phyloP scores from a whole-genome alignment of 1,140 invertebrate genomes.

The Tetranychus urticae region DNA sequence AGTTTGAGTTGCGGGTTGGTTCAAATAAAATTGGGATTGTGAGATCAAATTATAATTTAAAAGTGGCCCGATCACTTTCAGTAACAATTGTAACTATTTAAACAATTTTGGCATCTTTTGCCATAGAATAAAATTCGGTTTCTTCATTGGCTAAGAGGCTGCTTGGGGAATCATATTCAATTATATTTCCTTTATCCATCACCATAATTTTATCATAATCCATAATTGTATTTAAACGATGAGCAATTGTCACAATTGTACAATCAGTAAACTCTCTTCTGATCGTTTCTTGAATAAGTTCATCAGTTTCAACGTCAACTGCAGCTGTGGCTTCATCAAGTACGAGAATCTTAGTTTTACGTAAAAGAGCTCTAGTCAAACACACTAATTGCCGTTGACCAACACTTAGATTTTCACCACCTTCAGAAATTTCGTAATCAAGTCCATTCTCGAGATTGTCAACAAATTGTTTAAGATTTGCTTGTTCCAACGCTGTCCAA shows the following conservation, averaged over 20 bases:
- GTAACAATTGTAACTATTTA: too few relatives aligned
- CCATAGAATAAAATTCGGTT: not conserved
- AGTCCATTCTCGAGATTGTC: slow-evolving; percentile 4
- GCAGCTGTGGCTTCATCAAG: too few relatives aligned
- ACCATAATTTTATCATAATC: not conserved
- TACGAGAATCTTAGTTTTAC: too few relatives aligned
- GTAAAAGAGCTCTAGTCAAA: too few relatives aligned
- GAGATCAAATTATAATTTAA: too few relatives aligned
- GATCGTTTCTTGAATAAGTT: slow-evolving; percentile 11
- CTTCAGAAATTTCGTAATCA: slow-evolving; percentile 6
- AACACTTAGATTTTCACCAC: slow-evolving; percentile 12
- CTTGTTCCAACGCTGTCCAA: slow-evolving; percentile 16
- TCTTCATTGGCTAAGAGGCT: not conserved
- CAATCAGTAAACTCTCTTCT: slow-evolving; percentile 29
- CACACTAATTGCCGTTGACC: too few relatives aligned
- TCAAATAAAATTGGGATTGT: too few relatives aligned
- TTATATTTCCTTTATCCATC: not conserved
- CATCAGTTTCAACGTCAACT: slow-evolving; percentile 7
- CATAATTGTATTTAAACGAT: too few relatives aligned
- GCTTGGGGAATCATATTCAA: not conserved
- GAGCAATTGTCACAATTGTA: slow-evolving; percentile 30
- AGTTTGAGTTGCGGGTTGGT: too few relatives aligned
- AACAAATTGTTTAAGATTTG: slow-evolving; percentile 12
- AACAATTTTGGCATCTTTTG: not conserved
- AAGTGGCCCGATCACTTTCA: too few relatives aligned